Base-by-base conservation (phyloP, 2,888 invertebrate species). In the Campopleginae sp. region DNA sequence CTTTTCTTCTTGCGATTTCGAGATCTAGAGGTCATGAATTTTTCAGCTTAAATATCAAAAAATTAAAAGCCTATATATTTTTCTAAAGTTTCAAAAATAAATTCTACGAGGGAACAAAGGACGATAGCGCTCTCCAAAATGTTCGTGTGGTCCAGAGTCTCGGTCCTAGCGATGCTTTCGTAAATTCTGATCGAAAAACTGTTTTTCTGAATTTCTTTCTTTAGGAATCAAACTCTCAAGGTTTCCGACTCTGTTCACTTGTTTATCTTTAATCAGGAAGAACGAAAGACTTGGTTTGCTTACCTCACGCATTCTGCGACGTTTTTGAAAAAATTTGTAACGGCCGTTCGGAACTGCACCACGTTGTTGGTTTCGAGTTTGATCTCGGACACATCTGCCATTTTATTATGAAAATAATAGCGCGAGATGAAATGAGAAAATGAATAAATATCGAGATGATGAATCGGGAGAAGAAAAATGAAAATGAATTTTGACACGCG, bases 221-320 rank as follows among this genome's bases (percentile, higher is more conserved):
- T n/a, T n/a, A n/a, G 23, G 6, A 58, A 51, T 51, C 19, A 19
- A 19, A 19, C 8, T 10, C 10, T 51, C n/a, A 2, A n/a, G 33
- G 19, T 51, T 19, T 51, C 19, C 51, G 19, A 51, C 2, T 23
- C 23, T 54, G 27, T 12, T 58, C 27, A 27, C 58, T 14, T 1
- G 27, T 58, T 23, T 14, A 27, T 38, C 38, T 10, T 8, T 10
- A 2, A 38, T 10, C 38, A 27, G 23, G 19, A 58, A 58, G 12
- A 42, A 42, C 6, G 31, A 7, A 14, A 65, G 58, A 58, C 10
- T 19, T 27, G 0, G 6, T 46, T 3, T 72, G 58, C 90, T 92
- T 74, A 93, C 92, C 92, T 92, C 19, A 92, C 91, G 19, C 89
- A 91, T 27, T 90, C 89, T 4, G 91, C 88, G 61, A 92, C 89